These are phyloP conservation scores for Tupaia tana DNA, from an alignment of 2,113 vertebrate species.

Conservation along the genomic window DNA sequence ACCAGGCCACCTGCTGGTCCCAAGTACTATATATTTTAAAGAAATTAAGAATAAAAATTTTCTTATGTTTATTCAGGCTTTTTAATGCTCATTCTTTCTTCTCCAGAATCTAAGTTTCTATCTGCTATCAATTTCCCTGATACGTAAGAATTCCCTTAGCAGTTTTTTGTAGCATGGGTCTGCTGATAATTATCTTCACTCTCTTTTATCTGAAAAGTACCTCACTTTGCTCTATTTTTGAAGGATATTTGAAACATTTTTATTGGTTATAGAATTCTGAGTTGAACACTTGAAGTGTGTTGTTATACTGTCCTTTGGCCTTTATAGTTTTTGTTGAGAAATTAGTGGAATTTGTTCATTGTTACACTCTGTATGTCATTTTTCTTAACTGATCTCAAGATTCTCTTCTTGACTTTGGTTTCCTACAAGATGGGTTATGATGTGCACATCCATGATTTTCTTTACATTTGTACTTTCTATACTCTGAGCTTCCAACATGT, in stretches of 20 bases:
- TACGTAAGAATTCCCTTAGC: not conserved
- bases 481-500: not conserved
- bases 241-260: not conserved
- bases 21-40: not conserved
- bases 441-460: not conserved
- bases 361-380: not conserved
- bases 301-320: not conserved
- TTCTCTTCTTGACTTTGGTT: not conserved
- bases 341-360: not conserved
- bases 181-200: slow-evolving; percentile 12
- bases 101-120: not conserved
- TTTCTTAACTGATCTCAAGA: not conserved
- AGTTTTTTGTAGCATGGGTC: not conserved
- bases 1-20: too few species aligned
- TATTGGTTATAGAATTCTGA: not conserved
- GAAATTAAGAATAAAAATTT: not conserved
- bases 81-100: not conserved
- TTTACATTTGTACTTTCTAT: not conserved
- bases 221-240: not conserved
- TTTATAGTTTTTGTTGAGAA: not conserved
- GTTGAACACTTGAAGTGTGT: not conserved
- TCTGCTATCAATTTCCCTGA: not conserved
- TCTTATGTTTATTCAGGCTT: not conserved
- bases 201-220: not conserved
- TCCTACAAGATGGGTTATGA: not conserved